A percentile compares a stretch with the other conserved stretches of the same genome.
phyloP scores from a whole-genome alignment of 2,888 invertebrate genomes.

The Argyresthia goedartella region DNA sequence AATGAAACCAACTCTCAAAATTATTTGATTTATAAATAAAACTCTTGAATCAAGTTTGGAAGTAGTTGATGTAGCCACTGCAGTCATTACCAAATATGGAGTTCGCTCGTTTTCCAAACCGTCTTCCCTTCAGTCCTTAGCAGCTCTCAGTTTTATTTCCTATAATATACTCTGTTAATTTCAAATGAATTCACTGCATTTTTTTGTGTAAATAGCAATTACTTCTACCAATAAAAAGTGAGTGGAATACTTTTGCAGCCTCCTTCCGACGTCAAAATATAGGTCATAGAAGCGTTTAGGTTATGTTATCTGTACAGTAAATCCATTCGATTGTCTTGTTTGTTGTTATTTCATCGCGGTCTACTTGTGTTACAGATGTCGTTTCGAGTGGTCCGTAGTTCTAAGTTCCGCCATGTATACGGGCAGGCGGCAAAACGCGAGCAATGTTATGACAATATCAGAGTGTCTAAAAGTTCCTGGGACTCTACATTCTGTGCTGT shows the following conservation, averaged over 20 bases:
- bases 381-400: conserved; percentile 96
- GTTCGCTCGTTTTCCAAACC: conserved; percentile 75
- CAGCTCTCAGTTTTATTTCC: conserved; percentile 65
- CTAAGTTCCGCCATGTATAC: conserved; percentile 97
- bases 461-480: conserved; percentile 98
- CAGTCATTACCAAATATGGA: conserved; percentile 79
- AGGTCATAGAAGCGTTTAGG: conserved; percentile 61
- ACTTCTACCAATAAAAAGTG: conserved; percentile 52
- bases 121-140: conserved; percentile 70
- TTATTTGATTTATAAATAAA: neutral
- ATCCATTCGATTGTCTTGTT: conserved; percentile 37
- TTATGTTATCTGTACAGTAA: conserved; percentile 59
- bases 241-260: conserved; percentile 39
- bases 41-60: neutral
- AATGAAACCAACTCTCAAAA: neutral
- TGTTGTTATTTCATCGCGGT: conserved; percentile 26
- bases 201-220: conserved; percentile 47
- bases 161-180: conserved; percentile 39
- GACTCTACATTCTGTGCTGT: conserved; percentile 99
- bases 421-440: conserved; percentile 94
- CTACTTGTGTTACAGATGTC: conserved; percentile 78
- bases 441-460: conserved; percentile 97
- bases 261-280: conserved; percentile 57
- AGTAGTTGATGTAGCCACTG: conserved; percentile 44
- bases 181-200: conserved; percentile 65